Evolutionary conservation across 2,113 vertebrate species (phyloP), one percentile per base, ranked within the genome.

Genomic region (Australoheros scitulus): DNA sequence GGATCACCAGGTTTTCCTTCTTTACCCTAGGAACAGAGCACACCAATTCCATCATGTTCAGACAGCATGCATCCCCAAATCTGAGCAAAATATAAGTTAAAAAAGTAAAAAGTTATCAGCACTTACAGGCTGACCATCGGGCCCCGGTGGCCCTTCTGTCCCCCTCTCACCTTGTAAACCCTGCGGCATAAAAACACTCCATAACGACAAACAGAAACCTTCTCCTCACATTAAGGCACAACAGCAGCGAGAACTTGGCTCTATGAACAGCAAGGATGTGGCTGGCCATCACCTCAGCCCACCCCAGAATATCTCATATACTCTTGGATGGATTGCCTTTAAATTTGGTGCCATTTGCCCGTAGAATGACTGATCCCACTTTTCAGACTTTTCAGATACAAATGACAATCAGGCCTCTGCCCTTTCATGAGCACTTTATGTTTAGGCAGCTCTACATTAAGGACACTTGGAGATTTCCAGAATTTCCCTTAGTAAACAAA

Each of bases 51-150:
- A 26, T 74, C 14, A 1, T 57, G 26, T 61, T 3, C 34, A 75
- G 41, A 61, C 22, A 59, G n/a, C 34, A 52, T 38, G 13, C n/a
- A 4, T 64, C 11, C 60, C 11, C 32, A 52, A 26, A 52, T 20
- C 29, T 18, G 50, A 2, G 6, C 15, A 18, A 50, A 72, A 8
- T 43, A 13, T 2, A 38, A 34, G 26, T 56, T 22, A 29, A 61
- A 52, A 26, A 22, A 1, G 50, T 22, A n/a, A 22, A 55, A 79
- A 36, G 11, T 2, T 56, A 64, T 80, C 7, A 68, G 22, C 75
- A 95, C 96, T 95, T 94, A 96, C 96, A 92, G 91, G 83, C 85
- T 93, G 94, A 58, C 95, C 95, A 43, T 94, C 94, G 77, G 84
- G 92, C 60, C 96, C 96, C 22, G 93, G 92, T 32, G 88, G 89